These are phyloP conservation scores for Conus betulinus DNA, from an alignment of 1,140 invertebrate genomes.

Conservation along the genomic window DNA sequence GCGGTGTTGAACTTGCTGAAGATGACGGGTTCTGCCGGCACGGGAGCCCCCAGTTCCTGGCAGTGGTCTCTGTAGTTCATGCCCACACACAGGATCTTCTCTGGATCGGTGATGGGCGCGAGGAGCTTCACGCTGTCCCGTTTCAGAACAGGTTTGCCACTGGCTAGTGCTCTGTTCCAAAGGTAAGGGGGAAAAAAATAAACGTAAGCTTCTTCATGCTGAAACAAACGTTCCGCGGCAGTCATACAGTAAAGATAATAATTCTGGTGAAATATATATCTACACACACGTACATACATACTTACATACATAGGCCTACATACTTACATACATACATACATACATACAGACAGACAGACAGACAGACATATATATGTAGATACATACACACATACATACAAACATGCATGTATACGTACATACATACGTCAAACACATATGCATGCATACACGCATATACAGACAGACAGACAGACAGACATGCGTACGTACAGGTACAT, in stretches of 20 bases:
- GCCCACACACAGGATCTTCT: slow-evolving; percentile 87
- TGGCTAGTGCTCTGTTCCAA: slow-evolving; percentile 57
- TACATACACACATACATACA: background rate
- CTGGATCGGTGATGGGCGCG: slow-evolving; percentile 82
- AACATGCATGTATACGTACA: background rate
- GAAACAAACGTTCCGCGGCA: too few species aligned
- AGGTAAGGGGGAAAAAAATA: slow-evolving; percentile 15
- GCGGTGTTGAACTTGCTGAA: slow-evolving; percentile 88
- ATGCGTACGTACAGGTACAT: too few species aligned
- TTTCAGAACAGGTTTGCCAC: slow-evolving; percentile 51
- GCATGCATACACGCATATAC: background rate
- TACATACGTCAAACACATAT: background rate
- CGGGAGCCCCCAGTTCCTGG: slow-evolving; percentile 84
- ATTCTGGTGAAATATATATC: too few species aligned
- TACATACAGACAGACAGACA: background rate
- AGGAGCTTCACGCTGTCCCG: slow-evolving; percentile 57
- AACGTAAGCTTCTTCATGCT: background rate
- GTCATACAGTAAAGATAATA: too few species aligned
- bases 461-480: too few species aligned
- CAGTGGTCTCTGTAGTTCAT: slow-evolving; percentile 89
- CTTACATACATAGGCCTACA: background rate
- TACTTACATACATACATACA: background rate
- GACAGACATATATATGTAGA: background rate
- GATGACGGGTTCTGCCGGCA: slow-evolving; percentile 85
- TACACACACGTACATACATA: background rate